Evolutionary conservation across 2,888 invertebrate species (phyloP).

Genomic region (Mesorhabditis spiculigera): DNA sequence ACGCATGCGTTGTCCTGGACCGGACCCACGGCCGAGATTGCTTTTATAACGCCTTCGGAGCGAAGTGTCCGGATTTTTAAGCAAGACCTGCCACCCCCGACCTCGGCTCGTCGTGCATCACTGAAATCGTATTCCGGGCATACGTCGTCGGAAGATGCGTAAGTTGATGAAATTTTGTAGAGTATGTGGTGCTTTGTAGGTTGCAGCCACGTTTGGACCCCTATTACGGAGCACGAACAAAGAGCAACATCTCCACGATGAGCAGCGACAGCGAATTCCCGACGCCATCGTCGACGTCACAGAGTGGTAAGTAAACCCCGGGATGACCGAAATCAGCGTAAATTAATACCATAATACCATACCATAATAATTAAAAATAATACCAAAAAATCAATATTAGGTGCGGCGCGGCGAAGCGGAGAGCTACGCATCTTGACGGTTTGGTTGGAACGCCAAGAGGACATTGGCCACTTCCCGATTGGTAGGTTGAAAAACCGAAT

Average conservation of each 20-base stretch:
- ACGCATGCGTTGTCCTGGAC: constrained; percentile 48
- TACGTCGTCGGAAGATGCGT: neutral
- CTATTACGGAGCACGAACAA: neutral
- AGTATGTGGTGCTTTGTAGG: neutral
- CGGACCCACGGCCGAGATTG: constrained; percentile 70
- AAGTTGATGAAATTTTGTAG: neutral
- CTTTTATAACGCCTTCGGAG: constrained; percentile 79
- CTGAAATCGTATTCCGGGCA: neutral
- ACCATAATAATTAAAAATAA: too few species aligned
- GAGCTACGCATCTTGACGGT: constrained; percentile 70
- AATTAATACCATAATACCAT: too few species aligned
- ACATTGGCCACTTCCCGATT: constrained; percentile 77
- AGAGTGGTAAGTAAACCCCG: neutral
- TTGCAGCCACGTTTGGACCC: neutral
- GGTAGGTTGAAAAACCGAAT: constrained; percentile 11
- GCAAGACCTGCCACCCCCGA: constrained; percentile 32
- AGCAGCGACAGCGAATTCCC: neutral
- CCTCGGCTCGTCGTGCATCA: constrained; percentile 12
- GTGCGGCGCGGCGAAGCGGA: constrained; percentile 24
- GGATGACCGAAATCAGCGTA: too few species aligned
- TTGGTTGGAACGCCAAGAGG: constrained; percentile 94
- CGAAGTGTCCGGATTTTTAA: constrained; percentile 38
- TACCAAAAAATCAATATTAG: too few species aligned
- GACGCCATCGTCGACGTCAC: too few species aligned
- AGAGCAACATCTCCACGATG: neutral